Base-by-base conservation (phyloP, 2,888 invertebrate genomes). In the Neelides folsomi region DNA sequence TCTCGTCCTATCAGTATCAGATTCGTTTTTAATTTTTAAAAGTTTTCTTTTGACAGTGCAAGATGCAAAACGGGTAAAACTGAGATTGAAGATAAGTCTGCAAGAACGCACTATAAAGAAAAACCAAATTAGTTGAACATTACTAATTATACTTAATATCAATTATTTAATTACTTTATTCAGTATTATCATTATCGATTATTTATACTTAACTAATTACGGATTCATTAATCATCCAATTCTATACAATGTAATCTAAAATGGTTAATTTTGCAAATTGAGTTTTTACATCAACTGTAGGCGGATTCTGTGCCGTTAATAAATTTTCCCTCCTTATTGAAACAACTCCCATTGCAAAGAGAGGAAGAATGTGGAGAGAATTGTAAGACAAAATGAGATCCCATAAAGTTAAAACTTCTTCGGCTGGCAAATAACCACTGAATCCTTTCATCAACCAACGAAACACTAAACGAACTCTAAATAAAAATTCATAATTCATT, bases 371-470 rank as follows among this genome's bases (percentile, higher is more conserved):
- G 71, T 93, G 92, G 53, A 94, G 71, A 7, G 90, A 88, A 70
- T 94, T 90, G 69, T 89, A 92, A 3, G 90, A 93, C 10, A 95
- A 75, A 50, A 89, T 77, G 65, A 92, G 75, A 71, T 95, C 95
- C 95, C 95, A 95, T 12, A 95, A 74, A 40, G 86, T 79, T 2
- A 95, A 73, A 1, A 95, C 76, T 70, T 95, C 93, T 67, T 92
- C 90, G 0, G 90, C 90, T 0, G 89, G 85, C 45, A 95, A 74
- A 67, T 90, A 90, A 0, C 95, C 95, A 66, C 93, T 92, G 70
- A 94, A 95, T 1, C 88, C 94, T 58, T 93, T 76, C 82, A 95
- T 93, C 43, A 95, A 71, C 94, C 95, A 95, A 71, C 94, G 93
- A 70, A 94, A 92, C 1, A 90, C 89, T 20, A 94, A 81, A 66